These are phyloP conservation scores for Sialis fuliginosa DNA, from an alignment of 2,888 invertebrate genomes.

Conservation along the genomic window DNA sequence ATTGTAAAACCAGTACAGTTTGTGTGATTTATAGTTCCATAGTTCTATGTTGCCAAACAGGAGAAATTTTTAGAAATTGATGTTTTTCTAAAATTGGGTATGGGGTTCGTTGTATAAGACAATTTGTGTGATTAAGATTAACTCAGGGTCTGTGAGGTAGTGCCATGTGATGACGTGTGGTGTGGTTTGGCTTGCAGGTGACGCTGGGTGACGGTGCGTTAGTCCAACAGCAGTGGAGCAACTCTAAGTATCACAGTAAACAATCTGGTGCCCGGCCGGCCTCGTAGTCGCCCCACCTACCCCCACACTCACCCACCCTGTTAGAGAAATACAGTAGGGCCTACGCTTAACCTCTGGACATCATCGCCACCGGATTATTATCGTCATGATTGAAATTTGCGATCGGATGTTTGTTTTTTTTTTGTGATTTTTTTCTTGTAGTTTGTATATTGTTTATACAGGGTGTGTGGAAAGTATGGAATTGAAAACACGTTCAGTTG, in stretches of 20 bases:
- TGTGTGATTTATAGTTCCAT: too few relatives aligned
- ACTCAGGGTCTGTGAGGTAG: too few relatives aligned
- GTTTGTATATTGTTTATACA: background rate
- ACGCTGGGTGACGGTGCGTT: slow-evolving; percentile 5
- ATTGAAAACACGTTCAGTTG: too few relatives aligned
- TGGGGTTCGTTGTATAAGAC: too few relatives aligned
- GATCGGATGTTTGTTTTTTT: background rate
- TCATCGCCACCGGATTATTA: background rate
- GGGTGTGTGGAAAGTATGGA: background rate
- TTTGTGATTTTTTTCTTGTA: background rate
- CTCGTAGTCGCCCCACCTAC: slow-evolving; percentile 1
- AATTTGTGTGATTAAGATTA: too few relatives aligned
- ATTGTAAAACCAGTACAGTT: too few relatives aligned
- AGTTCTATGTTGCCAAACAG: too few relatives aligned
- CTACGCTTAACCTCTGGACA: too few relatives aligned
- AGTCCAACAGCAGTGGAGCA: slow-evolving; percentile 14
- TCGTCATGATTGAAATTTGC: background rate
- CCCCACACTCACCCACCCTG: slow-evolving; percentile 1
- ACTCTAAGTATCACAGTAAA: slow-evolving; percentile 28
- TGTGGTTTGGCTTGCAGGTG: slow-evolving; percentile 7
- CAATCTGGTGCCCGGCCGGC: slow-evolving; percentile 11
- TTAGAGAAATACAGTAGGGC: background rate
- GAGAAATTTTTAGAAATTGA: too few relatives aligned
- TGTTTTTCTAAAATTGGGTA: too few relatives aligned
- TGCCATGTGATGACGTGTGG: slow-evolving; percentile 2